Percentiles rank a stretch among this genome's conserved stretches.
These are phyloP conservation scores for Temnothorax nylanderi DNA, from an alignment of 1,140 invertebrate genomes.

Conservation along the genomic window DNA sequence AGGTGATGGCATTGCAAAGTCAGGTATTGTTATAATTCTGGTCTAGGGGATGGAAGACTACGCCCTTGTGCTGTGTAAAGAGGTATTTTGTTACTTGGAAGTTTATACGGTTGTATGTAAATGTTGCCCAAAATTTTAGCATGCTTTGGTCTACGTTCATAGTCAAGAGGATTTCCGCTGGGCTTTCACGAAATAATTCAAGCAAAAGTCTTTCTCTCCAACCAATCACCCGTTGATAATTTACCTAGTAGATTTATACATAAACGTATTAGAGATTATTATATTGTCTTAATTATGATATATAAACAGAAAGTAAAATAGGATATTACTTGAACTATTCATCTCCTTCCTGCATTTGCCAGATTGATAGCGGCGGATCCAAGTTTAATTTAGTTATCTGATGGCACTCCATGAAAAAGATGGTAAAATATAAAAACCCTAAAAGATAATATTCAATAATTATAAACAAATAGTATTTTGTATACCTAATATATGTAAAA, in stretches of 20 bases:
- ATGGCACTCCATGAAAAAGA: constrained; percentile 94
- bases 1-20: constrained; percentile 87
- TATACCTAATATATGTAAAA: neutral
- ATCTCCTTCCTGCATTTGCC: constrained; percentile 97
- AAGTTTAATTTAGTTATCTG: constrained; percentile 95
- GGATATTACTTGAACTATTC: constrained; percentile 93
- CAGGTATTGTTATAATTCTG: constrained; percentile 88
- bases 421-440: constrained; percentile 94
- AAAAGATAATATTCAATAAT: too few species aligned
- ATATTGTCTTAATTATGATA: too few species aligned
- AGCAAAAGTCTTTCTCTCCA: constrained; percentile 94
- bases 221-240: constrained; percentile 96
- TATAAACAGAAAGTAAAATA: too few species aligned
- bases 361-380: constrained; percentile 94
- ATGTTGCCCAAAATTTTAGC: constrained; percentile 94
- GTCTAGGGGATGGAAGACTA: constrained; percentile 88
- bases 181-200: constrained; percentile 91
- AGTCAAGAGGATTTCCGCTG: constrained; percentile 93
- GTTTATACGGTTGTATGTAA: constrained; percentile 92
- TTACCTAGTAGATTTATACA: constrained; percentile 92
- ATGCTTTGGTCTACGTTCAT: constrained; percentile 93
- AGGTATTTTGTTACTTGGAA: constrained; percentile 91
- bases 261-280: too few species aligned
- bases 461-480: constrained; percentile 1
- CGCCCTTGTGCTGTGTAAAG: constrained; percentile 89